phyloP scores from a whole-genome alignment of 2,113 vertebrate species.

The Nibea coibor region DNA sequence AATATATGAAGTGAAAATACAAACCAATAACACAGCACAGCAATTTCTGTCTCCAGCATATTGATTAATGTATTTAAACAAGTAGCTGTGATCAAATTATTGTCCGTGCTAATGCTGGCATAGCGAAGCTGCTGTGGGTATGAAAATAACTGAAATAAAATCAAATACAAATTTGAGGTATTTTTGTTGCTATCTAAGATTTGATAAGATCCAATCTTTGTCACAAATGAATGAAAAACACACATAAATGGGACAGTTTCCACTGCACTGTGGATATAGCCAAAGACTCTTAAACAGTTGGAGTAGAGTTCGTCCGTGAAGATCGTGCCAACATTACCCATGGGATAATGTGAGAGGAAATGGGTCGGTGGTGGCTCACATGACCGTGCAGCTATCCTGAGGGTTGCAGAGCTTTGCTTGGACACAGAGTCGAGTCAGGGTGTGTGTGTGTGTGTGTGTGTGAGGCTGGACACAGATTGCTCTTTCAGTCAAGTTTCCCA shows the following conservation, averaged over 20 bases:
- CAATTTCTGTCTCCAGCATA: background rate
- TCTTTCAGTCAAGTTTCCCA: conserved; percentile 30
- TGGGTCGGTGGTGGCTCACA: conserved; percentile 57
- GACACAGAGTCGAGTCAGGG: conserved; percentile 41
- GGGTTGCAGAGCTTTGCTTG: conserved; percentile 41
- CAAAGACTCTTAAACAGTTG: conserved; percentile 20
- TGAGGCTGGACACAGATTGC: conserved; percentile 21
- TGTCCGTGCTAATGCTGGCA: background rate
- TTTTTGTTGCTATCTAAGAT: background rate
- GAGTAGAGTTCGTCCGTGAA: conserved; percentile 28
- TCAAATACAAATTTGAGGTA: background rate
- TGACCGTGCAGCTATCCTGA: conserved; percentile 35
- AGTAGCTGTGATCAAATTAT: background rate
- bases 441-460: conserved; percentile 8
- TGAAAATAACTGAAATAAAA: background rate
- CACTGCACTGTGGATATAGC: conserved; percentile 5
- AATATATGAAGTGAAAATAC: background rate
- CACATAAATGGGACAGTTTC: conserved; percentile 23
- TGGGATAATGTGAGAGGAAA: conserved; percentile 54
- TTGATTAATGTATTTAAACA: background rate
- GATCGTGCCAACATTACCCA: conserved; percentile 33
- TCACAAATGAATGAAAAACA: conserved; percentile 10
- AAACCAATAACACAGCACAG: background rate
- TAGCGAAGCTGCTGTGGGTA: background rate
- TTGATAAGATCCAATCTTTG: conserved; percentile 10